Evolutionary conservation across 2,113 vertebrate species (phyloP), one percentile per base, ranked within the genome.

Genomic region (Crotalus viridis): DNA sequence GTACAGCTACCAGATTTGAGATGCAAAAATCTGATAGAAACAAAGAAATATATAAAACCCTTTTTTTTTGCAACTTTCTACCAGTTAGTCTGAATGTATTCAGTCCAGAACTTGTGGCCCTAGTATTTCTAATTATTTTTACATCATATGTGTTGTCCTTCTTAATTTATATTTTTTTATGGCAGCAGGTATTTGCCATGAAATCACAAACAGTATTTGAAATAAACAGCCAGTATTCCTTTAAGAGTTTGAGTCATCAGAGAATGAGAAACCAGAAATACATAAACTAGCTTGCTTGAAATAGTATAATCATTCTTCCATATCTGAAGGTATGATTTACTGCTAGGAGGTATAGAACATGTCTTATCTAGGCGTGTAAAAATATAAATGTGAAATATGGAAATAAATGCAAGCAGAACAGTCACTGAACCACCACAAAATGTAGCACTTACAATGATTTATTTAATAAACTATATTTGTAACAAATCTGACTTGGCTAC

Each of bases 71-170:
- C 69, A 81, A 2, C 19, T 17, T 39, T 81, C n/a, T 81, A 81
- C 69, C 69, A 39, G 69, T 39, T 33, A 74, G 10, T 74, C 15
- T 74, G 69, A 17, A 74, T 74, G 33, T 33, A 74, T 7, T 13
- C n/a, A 74, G 15, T 81, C 33, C 33, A 81, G n/a, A 81, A 81
- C 33, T 19, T 39, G 13, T 39, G 69, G 33, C 33, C 33, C 17
- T 59, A 91, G 26, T 4, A 88, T 56, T 88, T 24, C 33, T 93
- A 81, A 96, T 46, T 64, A 10, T 90, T 39, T 28, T 88, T 89
- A 15, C 8, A 91, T 85, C 52, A 64, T 0, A 0, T 24, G 17
- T 43, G 88, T 2, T 87, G 26, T 33, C 0, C 21, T 0, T 57
- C 28, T 7, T 52, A 6, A 15, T 21, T 9, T 15, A 22, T 19